Evolutionary conservation across 2,888 invertebrate species (phyloP).

Genomic region (Cephus pulcher): DNA sequence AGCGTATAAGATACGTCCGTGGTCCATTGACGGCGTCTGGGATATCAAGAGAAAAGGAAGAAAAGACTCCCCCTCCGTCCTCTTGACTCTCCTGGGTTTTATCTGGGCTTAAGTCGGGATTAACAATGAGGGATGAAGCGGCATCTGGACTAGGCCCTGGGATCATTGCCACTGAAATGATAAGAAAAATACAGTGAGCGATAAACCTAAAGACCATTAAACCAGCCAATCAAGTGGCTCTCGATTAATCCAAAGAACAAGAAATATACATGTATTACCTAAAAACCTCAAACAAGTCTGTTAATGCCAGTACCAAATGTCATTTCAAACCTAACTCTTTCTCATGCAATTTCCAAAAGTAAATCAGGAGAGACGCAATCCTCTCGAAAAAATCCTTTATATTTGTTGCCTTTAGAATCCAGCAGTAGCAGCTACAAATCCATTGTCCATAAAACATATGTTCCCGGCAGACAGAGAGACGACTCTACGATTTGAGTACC

Average conservation of each 20-base stretch:
- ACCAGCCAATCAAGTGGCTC: not conserved
- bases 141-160: constrained; percentile 48
- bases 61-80: not conserved
- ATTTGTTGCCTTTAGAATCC: constrained; percentile 39
- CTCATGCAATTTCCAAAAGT: too few species aligned
- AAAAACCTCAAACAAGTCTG: too few species aligned
- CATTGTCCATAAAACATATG: constrained; percentile 50
- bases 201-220: not conserved
- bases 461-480: constrained; percentile 23
- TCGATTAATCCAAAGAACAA: too few species aligned
- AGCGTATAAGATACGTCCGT: too few species aligned
- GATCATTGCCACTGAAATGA: constrained; percentile 52
- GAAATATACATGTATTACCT: too few species aligned
- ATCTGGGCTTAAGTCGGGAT: constrained; percentile 52
- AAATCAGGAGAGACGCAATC: not conserved
- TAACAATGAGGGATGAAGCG: constrained; percentile 60
- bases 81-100: constrained; percentile 25
- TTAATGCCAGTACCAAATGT: too few species aligned
- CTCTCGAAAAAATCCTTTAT: constrained; percentile 28
- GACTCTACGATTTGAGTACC: constrained; percentile 8
- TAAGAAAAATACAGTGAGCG: constrained; percentile 37
- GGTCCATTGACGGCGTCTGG: not conserved
- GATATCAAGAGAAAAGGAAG: not conserved
- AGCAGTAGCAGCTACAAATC: constrained; percentile 16
- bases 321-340: too few species aligned